Evolutionary conservation across 2,113 vertebrate genomes (phyloP).

Genomic region (Ardeotis arabs): DNA sequence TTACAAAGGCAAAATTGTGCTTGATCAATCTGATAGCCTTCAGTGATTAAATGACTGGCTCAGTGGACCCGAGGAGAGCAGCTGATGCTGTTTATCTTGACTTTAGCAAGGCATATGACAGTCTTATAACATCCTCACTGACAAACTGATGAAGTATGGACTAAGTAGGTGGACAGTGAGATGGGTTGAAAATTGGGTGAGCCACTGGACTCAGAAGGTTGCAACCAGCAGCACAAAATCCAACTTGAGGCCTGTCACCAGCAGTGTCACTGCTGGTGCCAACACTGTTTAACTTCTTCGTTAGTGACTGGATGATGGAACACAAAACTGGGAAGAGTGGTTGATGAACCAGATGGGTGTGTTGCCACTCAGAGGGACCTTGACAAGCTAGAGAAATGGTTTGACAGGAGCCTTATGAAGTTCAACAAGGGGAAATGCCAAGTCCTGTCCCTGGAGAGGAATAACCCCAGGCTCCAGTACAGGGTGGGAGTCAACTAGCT

Average conservation of each 20-base stretch:
- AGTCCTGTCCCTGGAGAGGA: background rate
- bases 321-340: background rate
- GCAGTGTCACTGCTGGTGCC: background rate
- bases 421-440: background rate
- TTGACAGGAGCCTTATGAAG: background rate
- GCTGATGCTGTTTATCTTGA: background rate
- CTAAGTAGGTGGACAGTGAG: background rate
- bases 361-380: background rate
- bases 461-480: background rate
- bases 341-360: background rate
- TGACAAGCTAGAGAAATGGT: background rate
- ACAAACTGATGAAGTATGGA: background rate
- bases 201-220: background rate
- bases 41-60: background rate
- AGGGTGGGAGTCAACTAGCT: fast-evolving
- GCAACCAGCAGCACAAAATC: background rate
- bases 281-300: background rate
- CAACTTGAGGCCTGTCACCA: background rate
- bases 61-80: background rate
- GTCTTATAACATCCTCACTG: background rate
- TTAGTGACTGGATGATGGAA: background rate
- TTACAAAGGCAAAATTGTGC: background rate
- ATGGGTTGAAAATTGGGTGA: background rate
- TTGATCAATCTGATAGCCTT: background rate
- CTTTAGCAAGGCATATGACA: background rate